Base-by-base conservation (phyloP, 2,888 invertebrate genomes). In the Corythucha ciliata region DNA sequence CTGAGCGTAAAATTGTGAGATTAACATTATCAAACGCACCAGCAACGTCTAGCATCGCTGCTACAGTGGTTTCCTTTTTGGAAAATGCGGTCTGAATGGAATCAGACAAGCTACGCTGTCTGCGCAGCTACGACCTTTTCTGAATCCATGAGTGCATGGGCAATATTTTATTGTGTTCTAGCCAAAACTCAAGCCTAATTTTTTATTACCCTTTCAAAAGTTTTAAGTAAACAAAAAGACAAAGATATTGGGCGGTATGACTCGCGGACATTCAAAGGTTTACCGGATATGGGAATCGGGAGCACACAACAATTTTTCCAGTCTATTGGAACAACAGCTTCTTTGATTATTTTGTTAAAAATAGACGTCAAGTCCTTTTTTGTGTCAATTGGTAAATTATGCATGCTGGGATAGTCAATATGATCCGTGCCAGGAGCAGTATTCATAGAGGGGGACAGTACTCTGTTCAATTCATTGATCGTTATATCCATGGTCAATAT, bases 171-270 rank as follows among this genome's bases (percentile, higher is more conserved):
- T 40, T 10, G 27, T 41, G 26, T 56, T 56, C 55, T 12, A 51
- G 14, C 51, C 51, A 56, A 40, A 47, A n/a, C n/a, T n/a, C n/a
- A n/a, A n/a, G n/a, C n/a, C n/a, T n/a, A n/a, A n/a, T n/a, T 26
- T 25, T 44, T 41, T n/a, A 55, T 18, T 22, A 55, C 18, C 29
- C 49, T 44, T 34, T 54, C 54, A 26, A 44, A 56, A 8, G 34
- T 54, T 51, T 55, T 55, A n/a, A 32, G 16, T 6, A 49, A 18
- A 37, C 55, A 55, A 26, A 48, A 48, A 2, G 50, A 27, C 16
- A 54, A 32, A 16, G 51, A 39, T 18, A 55, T 54, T 12, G 55
- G 55, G 25, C 55, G 24, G 26, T 49, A 55, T 16, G 55, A 55
- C 14, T n/a, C n/a, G 6, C 33, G 25, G 12, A 26, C 24, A 20